Conservation (phyloP, 2,888 invertebrate species). For the Folsomia manolachei region DNA sequence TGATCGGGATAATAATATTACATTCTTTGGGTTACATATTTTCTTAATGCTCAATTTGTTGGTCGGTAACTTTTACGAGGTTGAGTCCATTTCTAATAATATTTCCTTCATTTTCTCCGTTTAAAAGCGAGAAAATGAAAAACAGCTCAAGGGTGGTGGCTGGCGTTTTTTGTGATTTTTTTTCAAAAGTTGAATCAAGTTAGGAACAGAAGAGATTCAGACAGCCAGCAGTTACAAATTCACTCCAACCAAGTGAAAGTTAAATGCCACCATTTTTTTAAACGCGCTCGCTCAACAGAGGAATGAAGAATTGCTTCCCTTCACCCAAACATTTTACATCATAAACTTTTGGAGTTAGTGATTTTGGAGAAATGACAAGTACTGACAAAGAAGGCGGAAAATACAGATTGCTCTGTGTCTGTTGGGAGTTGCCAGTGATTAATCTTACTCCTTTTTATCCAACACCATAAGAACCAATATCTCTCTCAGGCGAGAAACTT, state of each 20-base stretch:
- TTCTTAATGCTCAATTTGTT: neutral
- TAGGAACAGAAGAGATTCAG: neutral
- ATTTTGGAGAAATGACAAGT: slow-evolving; percentile 1
- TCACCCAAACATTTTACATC: neutral
- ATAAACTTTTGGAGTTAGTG: neutral
- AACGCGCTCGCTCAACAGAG: neutral
- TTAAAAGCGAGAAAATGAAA: neutral
- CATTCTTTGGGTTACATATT: too few relatives aligned
- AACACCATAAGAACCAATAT: slow-evolving; percentile 4
- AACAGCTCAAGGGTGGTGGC: too few relatives aligned
- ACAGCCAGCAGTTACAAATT: neutral
- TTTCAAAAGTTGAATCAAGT: too few relatives aligned
- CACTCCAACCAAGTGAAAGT: neutral
- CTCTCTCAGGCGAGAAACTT: neutral
- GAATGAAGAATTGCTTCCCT: neutral
- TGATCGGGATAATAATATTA: neutral
- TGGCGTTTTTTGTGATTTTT: neutral
- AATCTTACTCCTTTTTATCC: slow-evolving; percentile 1
- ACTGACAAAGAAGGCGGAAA: slow-evolving; percentile 5
- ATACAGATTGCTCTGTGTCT: slow-evolving; percentile 2
- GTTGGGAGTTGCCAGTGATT: neutral
- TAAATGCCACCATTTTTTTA: neutral
- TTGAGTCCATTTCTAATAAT: neutral
- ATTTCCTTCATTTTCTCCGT: neutral
- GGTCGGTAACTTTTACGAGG: slow-evolving; percentile 4